A percentile compares a stretch with the other conserved stretches of the same genome.
Evolutionary conservation across 2,888 invertebrate species (phyloP).

Genomic region (Callinectes sapidus): DNA sequence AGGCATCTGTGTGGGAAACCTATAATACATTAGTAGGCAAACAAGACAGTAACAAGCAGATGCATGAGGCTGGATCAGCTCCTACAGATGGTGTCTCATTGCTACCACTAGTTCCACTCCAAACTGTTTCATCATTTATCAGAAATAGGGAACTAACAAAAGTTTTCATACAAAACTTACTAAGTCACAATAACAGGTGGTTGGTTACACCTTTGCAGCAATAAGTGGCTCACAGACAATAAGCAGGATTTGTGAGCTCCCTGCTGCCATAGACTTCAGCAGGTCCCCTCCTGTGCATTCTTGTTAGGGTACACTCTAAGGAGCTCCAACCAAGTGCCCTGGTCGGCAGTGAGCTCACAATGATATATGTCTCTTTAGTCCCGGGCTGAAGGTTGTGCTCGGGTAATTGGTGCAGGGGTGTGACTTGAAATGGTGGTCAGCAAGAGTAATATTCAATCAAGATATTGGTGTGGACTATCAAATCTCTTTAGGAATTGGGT

Average conservation of each 20-base stretch:
- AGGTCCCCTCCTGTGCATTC: not conserved
- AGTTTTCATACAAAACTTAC: slow-evolving; percentile 65
- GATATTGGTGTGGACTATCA: slow-evolving; percentile 65
- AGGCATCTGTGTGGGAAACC: slow-evolving; percentile 71
- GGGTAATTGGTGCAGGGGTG: slow-evolving; percentile 58
- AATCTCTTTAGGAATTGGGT: slow-evolving; percentile 61
- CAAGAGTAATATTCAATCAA: slow-evolving; percentile 65
- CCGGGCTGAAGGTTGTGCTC: slow-evolving; percentile 50
- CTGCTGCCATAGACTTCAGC: slow-evolving; percentile 30
- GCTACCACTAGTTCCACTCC: slow-evolving; percentile 68
- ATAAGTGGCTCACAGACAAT: slow-evolving; percentile 66
- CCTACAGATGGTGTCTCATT: slow-evolving; percentile 60
- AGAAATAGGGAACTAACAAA: slow-evolving; percentile 67
- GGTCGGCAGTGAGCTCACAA: slow-evolving; percentile 45
- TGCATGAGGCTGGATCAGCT: slow-evolving; percentile 69
- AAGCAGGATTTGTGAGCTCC: slow-evolving; percentile 60
- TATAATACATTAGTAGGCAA: slow-evolving; percentile 71
- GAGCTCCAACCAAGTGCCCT: not conserved
- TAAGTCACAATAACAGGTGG: slow-evolving; percentile 66
- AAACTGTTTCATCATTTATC: slow-evolving; percentile 62
- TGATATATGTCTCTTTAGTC: slow-evolving; percentile 55
- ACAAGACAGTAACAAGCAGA: slow-evolving; percentile 71
- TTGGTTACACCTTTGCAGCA: slow-evolving; percentile 67
- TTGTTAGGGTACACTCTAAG: not conserved
- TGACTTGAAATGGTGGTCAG: slow-evolving; percentile 67